Base-by-base conservation (phyloP, 2,113 vertebrate species). In the Hassar affinis region DNA sequence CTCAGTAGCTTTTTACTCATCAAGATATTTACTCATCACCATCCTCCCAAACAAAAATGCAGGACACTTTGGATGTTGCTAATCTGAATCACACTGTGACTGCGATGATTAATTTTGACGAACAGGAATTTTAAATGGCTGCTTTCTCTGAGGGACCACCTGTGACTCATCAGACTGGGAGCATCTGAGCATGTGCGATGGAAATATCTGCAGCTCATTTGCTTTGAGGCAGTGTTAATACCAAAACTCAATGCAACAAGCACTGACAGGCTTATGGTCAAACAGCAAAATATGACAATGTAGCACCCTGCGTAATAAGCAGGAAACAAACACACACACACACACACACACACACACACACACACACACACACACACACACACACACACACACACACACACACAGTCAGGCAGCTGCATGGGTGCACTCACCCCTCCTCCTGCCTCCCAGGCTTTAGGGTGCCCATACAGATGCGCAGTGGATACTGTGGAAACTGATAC, bases 401-500 rank as follows among this genome's bases (percentile, higher is more conserved):
- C 11, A n/a, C 27, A 38, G 5, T 47, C 84, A 85, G 54, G 54
- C 45, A 69, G 57, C 52, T 57, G 45, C 71, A 47, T 33, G 54
- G n/a, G 45, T 61, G 79, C n/a, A 90, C 91, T 94, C 92, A 93
- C 90, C 86, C 92, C 96, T 96, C 87, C 92, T 87, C 91, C 92
- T 89, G 92, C 54, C 90, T 95, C 94, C 93, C 93, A 94, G 92
- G 90, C 92, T 91, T 94, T 94, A 88, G 91, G 88, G 88, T 92
- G 93, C 89, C 92, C 93, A 92, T 93, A 94, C 59, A 90, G 90
- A 80, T 87, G 85, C 86, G 83, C 72, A 74, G 84, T 69, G 87
- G 91, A 91, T 91, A 92, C 91, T 89, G 94, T 90, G 91, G 93
- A 87, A 89, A 94, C 82, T 78, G 93, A 94, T 97, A 99, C 98